Evolutionary conservation across 2,888 invertebrate species (phyloP), one percentile per base, ranked within the genome.

Genomic region (Dromius quadrimaculatus): DNA sequence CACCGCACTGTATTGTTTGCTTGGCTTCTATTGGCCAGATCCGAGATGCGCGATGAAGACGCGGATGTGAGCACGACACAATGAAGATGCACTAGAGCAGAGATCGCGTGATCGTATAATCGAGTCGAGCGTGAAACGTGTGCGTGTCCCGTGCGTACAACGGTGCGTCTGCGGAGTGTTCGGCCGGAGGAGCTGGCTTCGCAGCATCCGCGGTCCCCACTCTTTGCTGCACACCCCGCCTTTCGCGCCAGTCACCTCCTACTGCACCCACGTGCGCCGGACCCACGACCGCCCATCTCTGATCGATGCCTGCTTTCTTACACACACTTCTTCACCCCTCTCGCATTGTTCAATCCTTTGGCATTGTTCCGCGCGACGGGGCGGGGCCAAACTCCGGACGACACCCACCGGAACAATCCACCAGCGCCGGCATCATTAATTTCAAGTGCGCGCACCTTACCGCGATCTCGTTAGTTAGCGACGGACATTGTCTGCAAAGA

Each of bases 91-190:
- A 45, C 9, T 17, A 13, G 23, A 22, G 19, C 1, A 9, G n/a
- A 45, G 45, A 54, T 23, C 47, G 47, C 47, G 47, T 47, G 47
- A n/a, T 47, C 11, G 47, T 47, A n/a, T n/a, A n/a, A n/a, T 22
- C 28, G 50, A 6, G 23, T 50, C 17, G 57, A 6, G 22, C 28
- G 13, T 23, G 15, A 75, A 74, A 77, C 78, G 78, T 79, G 76
- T 82, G 81, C 81, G 81, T 81, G 74, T 77, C 70, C 75, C 76
- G 79, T 81, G 81, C 82, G 82, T 82, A 78, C 78, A 77, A 76
- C 78, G 80, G 81, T 82, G 82, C 81, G 82, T 83, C 82, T 83
- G 82, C 11, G 57, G 20, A 47, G 63, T 74, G 77, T 74, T 76
- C 76, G 77, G 74, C 76, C 74, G 73, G 74, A 74, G 74, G 75